These are phyloP conservation scores for Nematostella vectensis DNA, from an alignment of 92 coral and sea anemone species.

Conservation along the genomic window DNA sequence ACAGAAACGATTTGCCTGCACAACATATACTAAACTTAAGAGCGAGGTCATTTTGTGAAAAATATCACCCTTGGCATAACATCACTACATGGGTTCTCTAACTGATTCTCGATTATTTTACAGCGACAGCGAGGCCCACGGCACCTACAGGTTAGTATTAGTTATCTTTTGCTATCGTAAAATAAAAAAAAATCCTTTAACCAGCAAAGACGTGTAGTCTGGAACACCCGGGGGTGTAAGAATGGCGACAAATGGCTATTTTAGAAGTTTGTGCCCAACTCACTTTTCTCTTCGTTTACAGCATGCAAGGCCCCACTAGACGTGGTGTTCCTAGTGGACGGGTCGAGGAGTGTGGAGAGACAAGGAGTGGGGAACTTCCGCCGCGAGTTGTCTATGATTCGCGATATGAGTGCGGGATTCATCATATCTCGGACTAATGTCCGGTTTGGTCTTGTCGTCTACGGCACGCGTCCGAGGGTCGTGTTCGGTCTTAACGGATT, in stretches of 20 bases:
- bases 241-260: no score
- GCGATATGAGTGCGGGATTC: conserved; percentile 61
- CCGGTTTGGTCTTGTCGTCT: conserved; percentile 54
- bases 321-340: conserved; percentile 72
- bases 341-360: conserved; percentile 73
- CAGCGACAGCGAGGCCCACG: conserved; percentile 53
- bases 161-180: no score
- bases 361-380: conserved; percentile 82
- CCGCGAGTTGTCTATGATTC: conserved; percentile 58
- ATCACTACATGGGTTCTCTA: no score
- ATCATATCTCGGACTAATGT: conserved; percentile 53
- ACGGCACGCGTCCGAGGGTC: conserved; percentile 32
- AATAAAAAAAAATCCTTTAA: no score
- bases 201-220: no score
- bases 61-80: no score
- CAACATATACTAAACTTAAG: no score
- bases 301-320: conserved; percentile 74
- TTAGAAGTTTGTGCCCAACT: background rate
- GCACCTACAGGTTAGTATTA: conserved; percentile 53
- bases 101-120: background rate
- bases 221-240: no score
- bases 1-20: no score
- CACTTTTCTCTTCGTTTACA: conserved; percentile 6
- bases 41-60: no score
- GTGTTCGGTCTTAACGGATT: conserved; percentile 48